Percentiles rank a stretch among this genome's conserved stretches.
These are phyloP conservation scores for Cyanoderma ruficeps DNA, from an alignment of 2,113 vertebrate genomes.

Conservation along the genomic window DNA sequence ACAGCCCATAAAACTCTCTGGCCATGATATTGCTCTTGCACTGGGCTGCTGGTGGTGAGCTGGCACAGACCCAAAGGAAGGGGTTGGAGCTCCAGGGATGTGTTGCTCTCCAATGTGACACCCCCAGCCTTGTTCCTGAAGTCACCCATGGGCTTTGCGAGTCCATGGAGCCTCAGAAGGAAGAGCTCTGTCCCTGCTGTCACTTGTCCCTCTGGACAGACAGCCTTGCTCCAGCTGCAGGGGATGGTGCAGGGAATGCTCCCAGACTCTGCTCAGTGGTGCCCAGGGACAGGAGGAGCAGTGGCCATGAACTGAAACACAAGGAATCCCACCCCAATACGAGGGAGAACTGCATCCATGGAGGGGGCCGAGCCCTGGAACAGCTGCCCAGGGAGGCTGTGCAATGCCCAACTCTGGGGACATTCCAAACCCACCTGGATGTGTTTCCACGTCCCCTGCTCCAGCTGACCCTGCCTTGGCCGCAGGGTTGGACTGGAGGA, in stretches of 20 bases:
- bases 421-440: background rate
- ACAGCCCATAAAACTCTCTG: constrained; percentile 8
- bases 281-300: background rate
- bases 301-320: background rate
- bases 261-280: background rate
- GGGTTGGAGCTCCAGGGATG: background rate
- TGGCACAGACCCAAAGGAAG: background rate
- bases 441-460: background rate
- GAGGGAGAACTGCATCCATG: background rate
- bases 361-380: background rate
- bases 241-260: background rate
- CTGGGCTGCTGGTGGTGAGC: background rate
- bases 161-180: background rate
- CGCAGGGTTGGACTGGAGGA: background rate
- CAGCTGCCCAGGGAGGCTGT: background rate
- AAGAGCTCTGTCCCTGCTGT: background rate
- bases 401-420: background rate
- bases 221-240: background rate
- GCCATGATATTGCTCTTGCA: background rate
- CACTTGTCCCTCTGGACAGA: rapidly evolving
- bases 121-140: background rate
- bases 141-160: rapidly evolving
- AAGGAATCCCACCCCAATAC: rapidly evolving
- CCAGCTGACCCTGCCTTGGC: background rate
- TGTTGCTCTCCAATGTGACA: background rate